Percentiles rank a stretch among this genome's conserved stretches.
These are phyloP conservation scores for Hedya salicella DNA, from an alignment of 2,888 invertebrate species.

Conservation along the genomic window DNA sequence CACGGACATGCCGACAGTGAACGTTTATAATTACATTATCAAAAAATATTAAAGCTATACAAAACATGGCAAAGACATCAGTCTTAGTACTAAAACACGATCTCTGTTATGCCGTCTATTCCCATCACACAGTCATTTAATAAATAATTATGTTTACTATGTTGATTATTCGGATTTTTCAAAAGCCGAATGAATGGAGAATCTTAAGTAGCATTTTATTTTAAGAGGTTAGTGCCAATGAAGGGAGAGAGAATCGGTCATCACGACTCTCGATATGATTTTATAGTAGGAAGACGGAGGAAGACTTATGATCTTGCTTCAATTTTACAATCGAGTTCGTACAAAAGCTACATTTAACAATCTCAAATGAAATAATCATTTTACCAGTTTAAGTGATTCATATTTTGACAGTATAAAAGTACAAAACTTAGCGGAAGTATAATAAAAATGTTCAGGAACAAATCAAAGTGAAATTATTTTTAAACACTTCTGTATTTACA, in stretches of 20 bases:
- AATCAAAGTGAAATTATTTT: constrained; percentile 55
- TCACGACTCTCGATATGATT: constrained; percentile 58
- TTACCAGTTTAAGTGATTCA: constrained; percentile 52
- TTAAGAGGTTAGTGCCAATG: constrained; percentile 54
- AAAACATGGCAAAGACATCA: constrained; percentile 78
- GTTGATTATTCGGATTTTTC: constrained; percentile 25
- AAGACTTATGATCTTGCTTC: constrained; percentile 71
- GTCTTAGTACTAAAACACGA: constrained; percentile 68
- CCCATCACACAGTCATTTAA: constrained; percentile 44
- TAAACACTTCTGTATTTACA: constrained; percentile 69
- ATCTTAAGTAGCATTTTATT: constrained; percentile 49
- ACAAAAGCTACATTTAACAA: constrained; percentile 56
- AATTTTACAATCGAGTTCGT: constrained; percentile 49
- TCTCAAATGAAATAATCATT: constrained; percentile 50
- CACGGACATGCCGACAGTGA: constrained; percentile 60
- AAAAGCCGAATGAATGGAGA: constrained; percentile 51
- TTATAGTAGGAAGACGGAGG: constrained; percentile 74
- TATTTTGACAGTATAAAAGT: constrained; percentile 76
- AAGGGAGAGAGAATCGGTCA: constrained; percentile 56
- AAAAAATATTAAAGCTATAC: constrained; percentile 80
- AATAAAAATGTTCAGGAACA: constrained; percentile 54
- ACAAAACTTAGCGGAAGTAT: constrained; percentile 76
- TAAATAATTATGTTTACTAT: constrained; percentile 11
- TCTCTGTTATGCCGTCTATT: constrained; percentile 46
- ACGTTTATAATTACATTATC: constrained; percentile 67